phyloP scores from a whole-genome alignment of 2,888 invertebrate species.

The Sarcophaga variegata region DNA sequence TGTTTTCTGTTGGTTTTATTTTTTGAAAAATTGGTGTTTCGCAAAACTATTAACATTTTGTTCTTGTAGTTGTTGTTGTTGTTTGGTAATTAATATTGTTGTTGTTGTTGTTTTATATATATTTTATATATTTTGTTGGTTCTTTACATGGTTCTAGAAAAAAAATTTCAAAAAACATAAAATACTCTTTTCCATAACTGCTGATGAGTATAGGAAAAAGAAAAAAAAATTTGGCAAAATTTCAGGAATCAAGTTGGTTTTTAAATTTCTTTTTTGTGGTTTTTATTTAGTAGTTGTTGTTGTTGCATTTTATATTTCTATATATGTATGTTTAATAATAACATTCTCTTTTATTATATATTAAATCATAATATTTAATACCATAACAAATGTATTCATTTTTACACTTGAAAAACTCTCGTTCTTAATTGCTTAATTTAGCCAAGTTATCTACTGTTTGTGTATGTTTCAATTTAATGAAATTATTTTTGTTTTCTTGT shows the following conservation, averaged over 20 bases:
- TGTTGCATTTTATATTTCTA: too few species aligned
- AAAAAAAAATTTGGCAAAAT: slow-evolving; percentile 72
- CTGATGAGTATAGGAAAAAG: slow-evolving; percentile 39
- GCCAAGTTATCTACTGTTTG: too few species aligned
- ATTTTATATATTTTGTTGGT: slow-evolving; percentile 45
- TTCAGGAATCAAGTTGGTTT: slow-evolving; percentile 71
- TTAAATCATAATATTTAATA: too few species aligned
- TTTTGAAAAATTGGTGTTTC: slow-evolving; percentile 71
- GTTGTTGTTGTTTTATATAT: background rate
- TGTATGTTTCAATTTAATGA: too few species aligned
- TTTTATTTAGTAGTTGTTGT: slow-evolving; percentile 29
- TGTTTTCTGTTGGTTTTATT: slow-evolving; percentile 36
- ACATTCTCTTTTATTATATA: too few species aligned
- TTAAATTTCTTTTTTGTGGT: slow-evolving; percentile 44
- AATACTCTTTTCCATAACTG: slow-evolving; percentile 41
- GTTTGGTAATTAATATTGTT: background rate
- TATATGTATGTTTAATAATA: too few species aligned
- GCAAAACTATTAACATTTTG: slow-evolving; percentile 72
- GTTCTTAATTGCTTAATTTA: too few species aligned
- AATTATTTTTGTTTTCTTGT: too few species aligned
- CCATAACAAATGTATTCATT: too few species aligned
- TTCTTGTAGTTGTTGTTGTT: background rate
- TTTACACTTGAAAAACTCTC: too few species aligned
- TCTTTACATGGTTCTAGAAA: slow-evolving; percentile 47
- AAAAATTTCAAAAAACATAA: background rate